Conservation (phyloP, 2,113 vertebrate species). For the Perccottus glenii region DNA sequence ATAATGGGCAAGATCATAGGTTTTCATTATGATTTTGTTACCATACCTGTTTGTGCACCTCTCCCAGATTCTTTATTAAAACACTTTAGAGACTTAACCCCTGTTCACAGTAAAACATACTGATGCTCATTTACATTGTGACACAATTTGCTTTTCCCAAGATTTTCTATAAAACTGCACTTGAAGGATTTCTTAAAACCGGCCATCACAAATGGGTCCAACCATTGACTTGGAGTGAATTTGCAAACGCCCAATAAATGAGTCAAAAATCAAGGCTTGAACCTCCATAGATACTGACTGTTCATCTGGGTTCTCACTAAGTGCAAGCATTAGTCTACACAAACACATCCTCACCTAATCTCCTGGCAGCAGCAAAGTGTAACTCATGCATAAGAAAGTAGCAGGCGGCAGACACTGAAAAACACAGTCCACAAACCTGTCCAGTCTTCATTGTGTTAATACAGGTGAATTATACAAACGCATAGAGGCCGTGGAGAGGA, state of each 20-base stretch:
- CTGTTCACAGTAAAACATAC: too few species aligned
- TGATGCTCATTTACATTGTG: too few species aligned
- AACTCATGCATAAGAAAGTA: slow-evolving; percentile 56
- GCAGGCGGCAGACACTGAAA: slow-evolving; percentile 17
- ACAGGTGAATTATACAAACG: not conserved
- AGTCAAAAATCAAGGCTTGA: slow-evolving; percentile 22
- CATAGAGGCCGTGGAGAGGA: not conserved
- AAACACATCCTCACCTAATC: slow-evolving; percentile 29
- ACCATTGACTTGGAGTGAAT: too few species aligned
- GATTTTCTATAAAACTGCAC: too few species aligned
- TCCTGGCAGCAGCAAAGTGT: slow-evolving; percentile 23
- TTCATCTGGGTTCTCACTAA: slow-evolving; percentile 29
- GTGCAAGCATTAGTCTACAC: slow-evolving; percentile 41
- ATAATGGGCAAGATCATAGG: too few species aligned
- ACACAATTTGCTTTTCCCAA: too few species aligned
- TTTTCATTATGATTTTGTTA: too few species aligned
- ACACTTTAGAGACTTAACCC: too few species aligned
- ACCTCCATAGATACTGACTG: slow-evolving; percentile 59
- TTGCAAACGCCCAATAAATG: not conserved
- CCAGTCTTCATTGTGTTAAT: not conserved
- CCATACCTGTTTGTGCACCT: too few species aligned
- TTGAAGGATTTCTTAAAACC: too few species aligned
- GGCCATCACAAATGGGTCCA: too few species aligned
- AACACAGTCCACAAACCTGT: slow-evolving; percentile 7
- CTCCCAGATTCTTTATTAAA: too few species aligned